Evolutionary conservation across 2,888 invertebrate species (phyloP), one percentile per base, ranked within the genome.

Genomic region (Branchinecta sandiegonensis): DNA sequence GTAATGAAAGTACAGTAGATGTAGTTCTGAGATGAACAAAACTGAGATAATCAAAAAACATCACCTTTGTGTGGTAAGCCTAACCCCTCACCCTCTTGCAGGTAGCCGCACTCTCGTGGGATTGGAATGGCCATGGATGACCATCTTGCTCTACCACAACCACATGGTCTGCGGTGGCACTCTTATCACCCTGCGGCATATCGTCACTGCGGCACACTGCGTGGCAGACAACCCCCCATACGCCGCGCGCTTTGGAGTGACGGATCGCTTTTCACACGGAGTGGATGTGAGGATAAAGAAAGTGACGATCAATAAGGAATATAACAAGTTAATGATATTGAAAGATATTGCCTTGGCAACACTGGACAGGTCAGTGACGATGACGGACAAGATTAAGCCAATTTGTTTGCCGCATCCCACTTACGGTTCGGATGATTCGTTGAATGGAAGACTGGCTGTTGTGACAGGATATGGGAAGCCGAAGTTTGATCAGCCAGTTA

Each of bases 71-170:
- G n/a, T n/a, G n/a, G n/a, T n/a, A n/a, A n/a, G n/a, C n/a, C n/a
- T 23, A 10, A 56, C 17, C n/a, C 17, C 56, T 14, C 17, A 8
- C 56, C 8, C n/a, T 1, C n/a, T 56, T 56, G n/a, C 10, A 56
- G 56, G 56, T 8, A 56, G 56, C 56, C n/a, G 56, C 1, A 17
- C 17, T 1, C 17, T 56, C 9, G 10, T 8, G 8, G 56, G 56
- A 8, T 14, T 56, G 8, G 56, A 56, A 56, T 56, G 56, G 56
- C 56, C 56, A 8, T 56, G 56, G 56, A 56, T 56, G 56, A 17
- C 17, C 56, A 56, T 56, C n/a, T 56, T 56, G 17, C 56, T 56
- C 14, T 56, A 56, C 56, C 56, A 56, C 56, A 56, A 56, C 56
- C 56, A 10, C n/a, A 56, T 56, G 56, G 56, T 56, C 14, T 56